A percentile compares a stretch with the other conserved stretches of the same genome.
Evolutionary conservation across 2,797 vertebrate species (phyloP).

Genomic region (Octomys mimax): DNA sequence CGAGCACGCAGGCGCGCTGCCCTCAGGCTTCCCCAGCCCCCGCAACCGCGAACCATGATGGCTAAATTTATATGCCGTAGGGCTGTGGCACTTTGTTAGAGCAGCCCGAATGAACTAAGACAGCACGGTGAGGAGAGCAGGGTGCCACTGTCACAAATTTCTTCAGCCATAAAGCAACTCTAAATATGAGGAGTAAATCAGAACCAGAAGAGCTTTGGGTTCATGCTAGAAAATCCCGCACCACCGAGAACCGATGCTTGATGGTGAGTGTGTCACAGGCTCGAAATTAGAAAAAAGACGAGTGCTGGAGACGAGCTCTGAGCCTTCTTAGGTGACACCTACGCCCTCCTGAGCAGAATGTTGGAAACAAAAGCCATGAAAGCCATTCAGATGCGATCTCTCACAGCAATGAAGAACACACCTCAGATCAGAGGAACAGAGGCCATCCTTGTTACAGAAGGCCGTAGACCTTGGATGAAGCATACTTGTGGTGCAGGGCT

Average conservation of each 20-base stretch:
- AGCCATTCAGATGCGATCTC: not conserved
- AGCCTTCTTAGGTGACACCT: too few relatives aligned
- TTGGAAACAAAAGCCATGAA: not conserved
- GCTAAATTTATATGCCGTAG: not conserved
- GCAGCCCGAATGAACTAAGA: not conserved
- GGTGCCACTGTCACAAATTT: not conserved
- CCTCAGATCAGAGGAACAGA: not conserved
- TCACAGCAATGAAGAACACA: not conserved
- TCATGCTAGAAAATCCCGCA: not conserved
- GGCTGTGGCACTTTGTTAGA: not conserved
- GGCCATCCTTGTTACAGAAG: not conserved
- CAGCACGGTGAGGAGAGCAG: not conserved
- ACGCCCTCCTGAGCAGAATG: not conserved
- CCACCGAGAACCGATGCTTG: not conserved
- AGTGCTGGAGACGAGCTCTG: too few relatives aligned
- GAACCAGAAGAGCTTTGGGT: not conserved
- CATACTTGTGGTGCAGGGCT: not conserved
- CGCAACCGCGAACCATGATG: too few relatives aligned
- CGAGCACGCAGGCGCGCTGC: not conserved
- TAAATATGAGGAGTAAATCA: not conserved
- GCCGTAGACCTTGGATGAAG: not conserved
- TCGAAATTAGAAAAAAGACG: not conserved
- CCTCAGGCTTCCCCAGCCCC: not conserved
- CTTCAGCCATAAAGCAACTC: not conserved
- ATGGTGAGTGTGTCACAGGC: not conserved